Conservation (phyloP, 2,797 vertebrate species). For the Pachyuromys duprasi region DNA sequence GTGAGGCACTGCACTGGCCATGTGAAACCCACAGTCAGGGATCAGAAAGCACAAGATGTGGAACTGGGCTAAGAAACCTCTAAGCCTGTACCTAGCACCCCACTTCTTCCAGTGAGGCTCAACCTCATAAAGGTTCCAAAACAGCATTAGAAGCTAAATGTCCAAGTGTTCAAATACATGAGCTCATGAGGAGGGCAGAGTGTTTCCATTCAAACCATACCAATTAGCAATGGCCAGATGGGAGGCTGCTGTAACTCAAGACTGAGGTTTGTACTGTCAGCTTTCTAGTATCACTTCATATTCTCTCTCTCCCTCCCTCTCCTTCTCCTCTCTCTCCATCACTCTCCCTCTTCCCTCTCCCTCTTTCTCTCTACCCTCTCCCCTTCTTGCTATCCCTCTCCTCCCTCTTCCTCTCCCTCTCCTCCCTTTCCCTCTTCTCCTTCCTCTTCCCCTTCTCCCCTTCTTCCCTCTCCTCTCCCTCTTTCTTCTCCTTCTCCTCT, state of each 20-base stretch:
- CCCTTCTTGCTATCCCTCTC: not conserved
- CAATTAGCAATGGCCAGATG: not conserved
- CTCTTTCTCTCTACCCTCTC: not conserved
- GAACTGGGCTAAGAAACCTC: not conserved
- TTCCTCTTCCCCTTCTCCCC: no score
- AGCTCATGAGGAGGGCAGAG: not conserved
- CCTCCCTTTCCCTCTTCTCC: no score
- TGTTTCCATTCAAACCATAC: not conserved
- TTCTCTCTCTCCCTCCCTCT: not conserved
- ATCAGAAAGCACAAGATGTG: not conserved
- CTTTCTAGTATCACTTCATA: not conserved
- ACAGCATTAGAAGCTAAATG: not conserved
- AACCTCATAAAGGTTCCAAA: not conserved
- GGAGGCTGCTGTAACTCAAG: not conserved
- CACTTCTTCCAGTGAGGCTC: not conserved
- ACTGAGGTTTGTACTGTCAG: not conserved
- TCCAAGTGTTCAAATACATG: not conserved
- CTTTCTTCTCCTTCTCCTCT: not conserved
- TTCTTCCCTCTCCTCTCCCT: not conserved
- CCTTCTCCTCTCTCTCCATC: not conserved
- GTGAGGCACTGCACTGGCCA: no score
- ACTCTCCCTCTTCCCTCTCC: not conserved
- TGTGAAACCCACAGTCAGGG: not conserved
- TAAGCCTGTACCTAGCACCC: not conserved
- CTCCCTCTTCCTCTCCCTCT: no score